phyloP scores from a whole-genome alignment of 2,888 invertebrate species.

The Brachyopa scutellaris region DNA sequence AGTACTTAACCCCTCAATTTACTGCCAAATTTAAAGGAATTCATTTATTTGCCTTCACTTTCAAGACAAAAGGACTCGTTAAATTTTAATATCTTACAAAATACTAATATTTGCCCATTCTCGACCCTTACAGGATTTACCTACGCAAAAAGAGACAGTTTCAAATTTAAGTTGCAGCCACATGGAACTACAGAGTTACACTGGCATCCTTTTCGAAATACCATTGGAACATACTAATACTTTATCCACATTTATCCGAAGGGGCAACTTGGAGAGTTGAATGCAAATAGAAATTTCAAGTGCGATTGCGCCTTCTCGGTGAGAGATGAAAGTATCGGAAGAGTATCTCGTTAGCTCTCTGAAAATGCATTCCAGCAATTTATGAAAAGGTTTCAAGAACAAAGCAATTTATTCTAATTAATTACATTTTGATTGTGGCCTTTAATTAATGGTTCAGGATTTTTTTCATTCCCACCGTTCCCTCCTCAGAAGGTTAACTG shows the following conservation, averaged over 20 bases:
- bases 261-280: conserved; percentile 12
- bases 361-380: conserved; percentile 54
- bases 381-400: conserved; percentile 61
- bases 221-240: conserved; percentile 15
- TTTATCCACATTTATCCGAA: conserved; percentile 60
- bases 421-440: conserved; percentile 61
- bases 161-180: too few species aligned
- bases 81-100: too few species aligned
- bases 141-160: too few species aligned
- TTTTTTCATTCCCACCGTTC: neutral
- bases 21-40: too few species aligned
- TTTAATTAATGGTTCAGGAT: conserved; percentile 34
- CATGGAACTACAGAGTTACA: neutral
- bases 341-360: conserved; percentile 21
- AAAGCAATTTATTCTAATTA: conserved; percentile 67
- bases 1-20: too few species aligned
- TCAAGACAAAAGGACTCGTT: too few species aligned
- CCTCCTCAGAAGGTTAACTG: conserved; percentile 7
- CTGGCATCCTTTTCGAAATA: conserved; percentile 40
- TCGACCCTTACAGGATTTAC: too few species aligned
- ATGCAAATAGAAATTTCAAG: neutral
- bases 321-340: neutral
- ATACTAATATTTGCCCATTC: too few species aligned
- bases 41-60: too few species aligned
- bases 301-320: conserved; percentile 32